Conservation (phyloP, 2,888 invertebrate species). For the Timema podura region DNA sequence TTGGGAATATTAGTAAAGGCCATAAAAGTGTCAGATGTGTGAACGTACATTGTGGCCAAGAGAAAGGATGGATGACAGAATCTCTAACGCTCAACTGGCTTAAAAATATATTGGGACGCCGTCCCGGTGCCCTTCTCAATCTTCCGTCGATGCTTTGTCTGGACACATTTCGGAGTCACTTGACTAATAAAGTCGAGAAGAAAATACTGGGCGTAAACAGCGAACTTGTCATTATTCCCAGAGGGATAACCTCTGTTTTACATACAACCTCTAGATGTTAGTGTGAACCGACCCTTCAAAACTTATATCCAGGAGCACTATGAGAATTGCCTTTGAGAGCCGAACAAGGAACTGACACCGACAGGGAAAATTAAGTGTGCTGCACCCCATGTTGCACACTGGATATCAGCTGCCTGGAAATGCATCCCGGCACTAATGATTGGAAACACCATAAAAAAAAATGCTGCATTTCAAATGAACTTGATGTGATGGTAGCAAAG, state of each 20-base stretch:
- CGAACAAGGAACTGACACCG: neutral
- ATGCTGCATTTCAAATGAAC: too few species aligned
- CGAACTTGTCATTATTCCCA: neutral
- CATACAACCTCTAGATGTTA: neutral
- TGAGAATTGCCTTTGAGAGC: neutral
- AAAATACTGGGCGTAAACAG: neutral
- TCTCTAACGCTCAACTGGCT: constrained; percentile 9
- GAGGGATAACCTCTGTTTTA: neutral
- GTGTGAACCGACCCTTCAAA: neutral
- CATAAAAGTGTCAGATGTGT: too few species aligned
- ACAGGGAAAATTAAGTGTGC: neutral
- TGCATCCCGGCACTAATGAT: neutral
- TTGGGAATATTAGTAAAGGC: too few species aligned
- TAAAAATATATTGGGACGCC: constrained; percentile 1
- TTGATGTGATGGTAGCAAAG: too few species aligned
- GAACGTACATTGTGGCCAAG: constrained; percentile 13
- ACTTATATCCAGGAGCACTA: too few species aligned
- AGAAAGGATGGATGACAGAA: constrained; percentile 13
- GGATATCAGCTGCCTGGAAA: constrained; percentile 1
- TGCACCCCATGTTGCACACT: neutral
- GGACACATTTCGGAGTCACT: neutral
- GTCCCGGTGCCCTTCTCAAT: too few species aligned
- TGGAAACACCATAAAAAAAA: too few species aligned
- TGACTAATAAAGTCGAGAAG: neutral
- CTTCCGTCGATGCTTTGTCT: neutral